Base-by-base conservation (phyloP, 2,113 vertebrate species). In the Nannobrachium achirus region DNA sequence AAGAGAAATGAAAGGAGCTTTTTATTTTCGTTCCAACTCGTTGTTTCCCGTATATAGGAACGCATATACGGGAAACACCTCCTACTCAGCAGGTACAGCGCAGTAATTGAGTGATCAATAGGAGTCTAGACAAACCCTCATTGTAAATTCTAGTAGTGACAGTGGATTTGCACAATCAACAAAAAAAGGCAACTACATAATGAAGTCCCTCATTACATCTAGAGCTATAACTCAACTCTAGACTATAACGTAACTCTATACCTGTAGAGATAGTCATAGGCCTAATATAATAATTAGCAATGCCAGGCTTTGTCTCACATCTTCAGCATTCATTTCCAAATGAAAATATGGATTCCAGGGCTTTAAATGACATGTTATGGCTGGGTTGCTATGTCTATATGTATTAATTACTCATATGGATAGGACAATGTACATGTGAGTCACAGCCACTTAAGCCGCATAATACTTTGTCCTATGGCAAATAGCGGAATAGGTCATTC, bases 71-170 rank as follows among this genome's bases (percentile, higher is more conserved):
- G 25, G 3, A 83, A 71, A 84, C 70, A 39, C 8, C 33, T 78
- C 86, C 88, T 88, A 83, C 82, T 83, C 87, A 89, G 87, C 87
- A 88, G 73, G 80, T 80, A 81, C 70, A 44, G 67, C 14, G 61
- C 81, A 69, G 86, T 89, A 88, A 88, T 88, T 90, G 88, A 86
- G 66, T 76, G 87, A 90, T 90, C 87, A 79, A 88, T 89, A 85
- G 55, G 72, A 56, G 18, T 73, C 84, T 86, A 66, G 79, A 80
- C 81, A 79, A 77, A 89, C 78, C 25, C 81, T 84, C 82, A 84
- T 88, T 84, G 75, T 81, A 81, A 80, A 88, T 82, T 84, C 75
- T 83, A 81, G 82, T 77, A 56, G 66, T 64, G 71, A 57, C 82
- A 88, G 78, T 56, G 72, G 80, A 79, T 62, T 66, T 87, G 87